These are phyloP conservation scores for Diorhabda sublineata DNA, from an alignment of 1,140 invertebrate species.

Conservation along the genomic window DNA sequence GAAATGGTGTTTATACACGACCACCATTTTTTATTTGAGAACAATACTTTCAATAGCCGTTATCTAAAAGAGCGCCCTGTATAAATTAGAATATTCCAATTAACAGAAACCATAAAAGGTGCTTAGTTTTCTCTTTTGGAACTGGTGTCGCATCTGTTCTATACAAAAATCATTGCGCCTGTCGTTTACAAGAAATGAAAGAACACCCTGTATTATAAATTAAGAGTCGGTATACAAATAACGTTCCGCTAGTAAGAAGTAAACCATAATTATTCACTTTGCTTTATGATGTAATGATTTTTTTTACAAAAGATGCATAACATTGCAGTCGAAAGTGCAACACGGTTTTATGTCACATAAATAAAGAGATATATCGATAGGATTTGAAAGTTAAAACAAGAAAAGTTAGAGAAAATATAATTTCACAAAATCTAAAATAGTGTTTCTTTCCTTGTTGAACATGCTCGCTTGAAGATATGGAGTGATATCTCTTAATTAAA, in stretches of 20 bases:
- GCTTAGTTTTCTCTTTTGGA: too few species aligned
- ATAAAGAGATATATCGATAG: conserved; percentile 9
- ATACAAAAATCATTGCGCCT: too few species aligned
- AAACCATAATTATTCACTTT: conserved; percentile 1
- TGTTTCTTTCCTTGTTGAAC: conserved; percentile 12
- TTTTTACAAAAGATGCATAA: conserved; percentile 8
- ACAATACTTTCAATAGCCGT: too few species aligned
- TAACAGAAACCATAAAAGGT: too few species aligned
- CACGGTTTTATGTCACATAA: conserved; percentile 7
- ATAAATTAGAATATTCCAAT: too few species aligned
- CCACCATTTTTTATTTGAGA: too few species aligned
- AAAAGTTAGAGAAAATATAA: conserved; percentile 19
- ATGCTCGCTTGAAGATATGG: conserved; percentile 8
- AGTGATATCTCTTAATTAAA: conserved; percentile 19
- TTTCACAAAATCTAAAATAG: conserved; percentile 8
- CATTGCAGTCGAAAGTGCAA: conserved; percentile 14
- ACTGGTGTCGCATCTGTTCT: too few species aligned
- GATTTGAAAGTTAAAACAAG: conserved; percentile 10
- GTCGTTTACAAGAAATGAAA: too few species aligned
- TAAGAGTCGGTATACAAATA: not conserved
- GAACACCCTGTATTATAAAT: too few species aligned
- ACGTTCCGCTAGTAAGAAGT: not conserved
- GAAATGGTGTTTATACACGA: too few species aligned
- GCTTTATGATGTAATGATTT: conserved; percentile 7
- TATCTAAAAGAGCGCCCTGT: too few species aligned